These are phyloP conservation scores for Tachina fera DNA, from an alignment of 2,888 invertebrate genomes.

Conservation along the genomic window DNA sequence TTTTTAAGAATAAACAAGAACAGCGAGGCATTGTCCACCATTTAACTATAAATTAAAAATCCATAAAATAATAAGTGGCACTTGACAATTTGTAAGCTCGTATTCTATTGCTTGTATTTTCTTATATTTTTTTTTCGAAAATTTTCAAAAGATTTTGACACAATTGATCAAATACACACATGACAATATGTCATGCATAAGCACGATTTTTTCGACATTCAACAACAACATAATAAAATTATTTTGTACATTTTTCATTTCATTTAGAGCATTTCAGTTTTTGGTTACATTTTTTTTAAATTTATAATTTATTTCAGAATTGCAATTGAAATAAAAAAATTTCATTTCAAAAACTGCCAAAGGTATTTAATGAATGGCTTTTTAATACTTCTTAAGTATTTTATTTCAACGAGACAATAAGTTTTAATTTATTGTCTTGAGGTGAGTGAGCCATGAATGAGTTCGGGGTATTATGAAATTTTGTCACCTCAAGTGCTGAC, in stretches of 20 bases:
- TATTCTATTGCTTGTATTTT: slow-evolving; percentile 28
- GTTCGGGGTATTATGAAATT: slow-evolving; percentile 51
- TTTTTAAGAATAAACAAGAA: slow-evolving; percentile 26
- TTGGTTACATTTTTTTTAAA: slow-evolving; percentile 2
- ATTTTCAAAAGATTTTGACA: slow-evolving; percentile 68
- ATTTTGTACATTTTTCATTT: slow-evolving; percentile 13
- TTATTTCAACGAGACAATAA: slow-evolving; percentile 47
- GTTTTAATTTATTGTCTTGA: slow-evolving; percentile 44
- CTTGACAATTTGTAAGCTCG: slow-evolving; percentile 54
- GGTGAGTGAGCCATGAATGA: background rate
- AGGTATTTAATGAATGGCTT: slow-evolving; percentile 41
- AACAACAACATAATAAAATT: slow-evolving; percentile 67
- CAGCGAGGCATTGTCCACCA: slow-evolving; percentile 18
- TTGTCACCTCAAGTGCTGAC: slow-evolving; percentile 71
- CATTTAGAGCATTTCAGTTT: slow-evolving; percentile 20
- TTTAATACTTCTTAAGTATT: slow-evolving; percentile 53
- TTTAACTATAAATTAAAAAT: slow-evolving; percentile 68
- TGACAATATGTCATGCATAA: slow-evolving; percentile 71
- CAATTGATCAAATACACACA: slow-evolving; percentile 71
- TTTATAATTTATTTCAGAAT: slow-evolving; percentile 43
- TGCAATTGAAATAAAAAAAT: background rate
- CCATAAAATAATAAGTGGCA: slow-evolving; percentile 70
- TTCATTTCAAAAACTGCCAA: slow-evolving; percentile 35
- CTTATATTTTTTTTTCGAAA: slow-evolving; percentile 26
- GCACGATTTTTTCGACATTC: slow-evolving; percentile 69